phyloP scores from a whole-genome alignment of 2,113 vertebrate species.

The Larimichthys crocea region DNA sequence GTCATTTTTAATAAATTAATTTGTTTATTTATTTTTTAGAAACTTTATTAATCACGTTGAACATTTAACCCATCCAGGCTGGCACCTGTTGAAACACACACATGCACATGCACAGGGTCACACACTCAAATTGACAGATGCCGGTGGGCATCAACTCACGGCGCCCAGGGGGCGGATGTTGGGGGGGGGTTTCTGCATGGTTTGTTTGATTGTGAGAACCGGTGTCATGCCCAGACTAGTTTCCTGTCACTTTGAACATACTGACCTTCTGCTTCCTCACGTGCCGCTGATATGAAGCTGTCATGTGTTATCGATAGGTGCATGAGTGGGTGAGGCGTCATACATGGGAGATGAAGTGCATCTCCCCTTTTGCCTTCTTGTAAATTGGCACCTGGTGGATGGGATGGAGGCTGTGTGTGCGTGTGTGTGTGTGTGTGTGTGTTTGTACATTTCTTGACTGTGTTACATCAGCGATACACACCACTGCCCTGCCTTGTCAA shows the following conservation, averaged over 20 bases:
- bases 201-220: constrained; percentile 13
- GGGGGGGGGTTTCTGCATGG: neutral
- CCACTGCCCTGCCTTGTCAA: constrained; percentile 66
- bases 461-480: constrained; percentile 68
- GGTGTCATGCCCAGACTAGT: constrained; percentile 39
- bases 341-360: constrained; percentile 75
- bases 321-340: constrained; percentile 55
- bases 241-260: constrained; percentile 43
- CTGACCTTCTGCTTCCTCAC: constrained; percentile 54
- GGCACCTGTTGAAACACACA: no score
- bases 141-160: no score
- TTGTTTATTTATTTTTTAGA: no score
- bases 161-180: no score
- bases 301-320: constrained; percentile 44
- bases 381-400: constrained; percentile 56
- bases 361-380: constrained; percentile 58
- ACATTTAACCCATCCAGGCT: no score
- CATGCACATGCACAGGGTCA: no score
- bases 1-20: neutral
- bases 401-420: constrained; percentile 30
- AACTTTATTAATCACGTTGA: no score
- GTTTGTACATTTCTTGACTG: constrained; percentile 32
- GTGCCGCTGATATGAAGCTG: constrained; percentile 42
- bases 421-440: constrained; percentile 29
- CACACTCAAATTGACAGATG: no score